Evolutionary conservation across 2,797 vertebrate species (phyloP).

Genomic region (Scyliorhinus canicula): DNA sequence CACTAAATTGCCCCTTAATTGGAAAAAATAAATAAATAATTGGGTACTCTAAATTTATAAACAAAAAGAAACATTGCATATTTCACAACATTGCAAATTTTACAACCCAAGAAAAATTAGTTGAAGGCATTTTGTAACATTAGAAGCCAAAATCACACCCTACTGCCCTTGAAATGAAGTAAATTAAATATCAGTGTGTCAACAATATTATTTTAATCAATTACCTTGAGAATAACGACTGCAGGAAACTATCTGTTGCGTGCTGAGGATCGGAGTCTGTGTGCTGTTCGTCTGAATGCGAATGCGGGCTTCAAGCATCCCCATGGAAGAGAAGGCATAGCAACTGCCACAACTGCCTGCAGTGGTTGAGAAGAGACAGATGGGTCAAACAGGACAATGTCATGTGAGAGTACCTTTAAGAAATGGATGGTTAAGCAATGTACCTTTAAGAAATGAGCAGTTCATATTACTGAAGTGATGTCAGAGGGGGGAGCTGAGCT

Average conservation of each 20-base stretch:
- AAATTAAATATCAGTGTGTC: neutral
- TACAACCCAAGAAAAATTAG: neutral
- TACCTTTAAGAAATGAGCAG: too few species aligned
- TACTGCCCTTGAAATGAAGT: neutral
- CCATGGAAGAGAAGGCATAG: constrained; percentile 85
- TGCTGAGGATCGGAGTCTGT: constrained; percentile 72
- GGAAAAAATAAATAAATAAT: too few species aligned
- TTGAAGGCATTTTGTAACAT: neutral
- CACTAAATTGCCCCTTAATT: too few species aligned
- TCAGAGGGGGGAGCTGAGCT: too few species aligned
- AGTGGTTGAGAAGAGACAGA: neutral
- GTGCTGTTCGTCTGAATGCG: constrained; percentile 82
- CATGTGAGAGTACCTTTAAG: too few species aligned
- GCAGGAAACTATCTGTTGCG: constrained; percentile 90
- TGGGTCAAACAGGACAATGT: neutral
- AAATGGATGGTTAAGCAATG: too few species aligned
- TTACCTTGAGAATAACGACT: constrained; percentile 91
- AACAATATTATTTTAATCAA: neutral
- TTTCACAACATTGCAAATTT: neutral
- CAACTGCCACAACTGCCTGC: constrained; percentile 81
- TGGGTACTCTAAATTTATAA: too few species aligned
- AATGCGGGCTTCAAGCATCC: constrained; percentile 86
- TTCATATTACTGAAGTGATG: too few species aligned
- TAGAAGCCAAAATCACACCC: neutral
- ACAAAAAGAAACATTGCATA: too few species aligned